Percentiles rank a stretch among this genome's conserved stretches.
These are phyloP conservation scores for Bothrops jararaca DNA, from an alignment of 2,113 vertebrate species.

Conservation along the genomic window DNA sequence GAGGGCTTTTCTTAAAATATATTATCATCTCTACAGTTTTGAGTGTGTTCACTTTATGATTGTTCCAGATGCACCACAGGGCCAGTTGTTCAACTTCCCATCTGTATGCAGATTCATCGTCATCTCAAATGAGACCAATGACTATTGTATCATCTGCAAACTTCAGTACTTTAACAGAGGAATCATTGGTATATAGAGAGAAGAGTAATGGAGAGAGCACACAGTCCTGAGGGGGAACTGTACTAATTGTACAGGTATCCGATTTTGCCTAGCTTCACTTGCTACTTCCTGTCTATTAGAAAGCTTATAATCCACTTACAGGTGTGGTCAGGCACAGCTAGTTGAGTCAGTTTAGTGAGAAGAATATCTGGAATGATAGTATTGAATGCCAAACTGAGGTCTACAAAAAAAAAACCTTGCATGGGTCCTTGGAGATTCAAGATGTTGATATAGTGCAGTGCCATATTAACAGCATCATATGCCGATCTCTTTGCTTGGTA, in stretches of 20 bases:
- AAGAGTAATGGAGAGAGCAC: background rate
- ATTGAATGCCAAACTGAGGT: background rate
- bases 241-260: background rate
- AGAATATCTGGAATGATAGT: background rate
- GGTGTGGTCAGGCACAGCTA: background rate
- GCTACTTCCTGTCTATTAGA: background rate
- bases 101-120: background rate
- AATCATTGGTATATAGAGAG: background rate
- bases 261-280: background rate
- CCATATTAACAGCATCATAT: background rate
- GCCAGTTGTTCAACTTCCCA: background rate
- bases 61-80: background rate
- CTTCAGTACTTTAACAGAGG: background rate
- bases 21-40: background rate
- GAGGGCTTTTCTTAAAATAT: background rate
- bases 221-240: background rate
- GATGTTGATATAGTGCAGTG: background rate
- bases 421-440: background rate
- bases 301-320: background rate
- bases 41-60: background rate
- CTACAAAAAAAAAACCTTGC: background rate
- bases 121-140: background rate
- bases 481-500: background rate
- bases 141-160: background rate
- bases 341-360: background rate